Evolutionary conservation across 1,140 invertebrate species (phyloP).

Genomic region (Euura lappo): DNA sequence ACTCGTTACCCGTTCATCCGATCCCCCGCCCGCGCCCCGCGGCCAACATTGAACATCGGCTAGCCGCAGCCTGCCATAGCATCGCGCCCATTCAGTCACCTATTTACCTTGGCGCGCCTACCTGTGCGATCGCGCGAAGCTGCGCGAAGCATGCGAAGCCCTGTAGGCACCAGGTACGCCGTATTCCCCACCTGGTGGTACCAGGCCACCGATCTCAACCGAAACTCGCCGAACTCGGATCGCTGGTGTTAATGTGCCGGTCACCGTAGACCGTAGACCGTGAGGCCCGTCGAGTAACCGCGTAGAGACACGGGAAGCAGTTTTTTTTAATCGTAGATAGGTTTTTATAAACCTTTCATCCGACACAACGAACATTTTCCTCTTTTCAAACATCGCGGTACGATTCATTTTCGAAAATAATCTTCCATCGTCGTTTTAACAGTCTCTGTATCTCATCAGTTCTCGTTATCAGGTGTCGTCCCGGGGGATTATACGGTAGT

Average conservation of each 20-base stretch:
- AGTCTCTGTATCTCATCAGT: too few species aligned
- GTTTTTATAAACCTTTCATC: too few species aligned
- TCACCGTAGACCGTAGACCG: constrained; percentile 32
- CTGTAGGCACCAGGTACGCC: neutral
- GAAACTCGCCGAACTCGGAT: constrained; percentile 39
- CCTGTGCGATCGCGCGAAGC: neutral
- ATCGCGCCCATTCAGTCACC: neutral
- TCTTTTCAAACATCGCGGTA: too few species aligned
- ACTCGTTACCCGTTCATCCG: neutral
- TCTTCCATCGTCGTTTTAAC: too few species aligned
- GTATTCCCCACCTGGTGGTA: neutral
- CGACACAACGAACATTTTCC: too few species aligned
- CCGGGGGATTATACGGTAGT: too few species aligned
- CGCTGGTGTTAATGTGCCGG: constrained; percentile 53
- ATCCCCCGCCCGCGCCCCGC: neutral
- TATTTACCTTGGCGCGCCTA: neutral
- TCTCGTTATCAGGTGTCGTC: too few species aligned
- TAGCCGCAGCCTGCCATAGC: too few species aligned
- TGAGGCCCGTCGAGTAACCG: too few species aligned
- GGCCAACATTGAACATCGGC: neutral
- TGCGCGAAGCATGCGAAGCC: neutral
- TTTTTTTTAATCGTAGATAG: too few species aligned
- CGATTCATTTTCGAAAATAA: too few species aligned
- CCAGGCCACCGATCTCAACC: constrained; percentile 38
- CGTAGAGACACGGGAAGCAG: too few species aligned